A percentile compares a stretch with the other conserved stretches of the same genome.
phyloP scores from a whole-genome alignment of 2,888 invertebrate species.

The Pharmacophagus antenor region DNA sequence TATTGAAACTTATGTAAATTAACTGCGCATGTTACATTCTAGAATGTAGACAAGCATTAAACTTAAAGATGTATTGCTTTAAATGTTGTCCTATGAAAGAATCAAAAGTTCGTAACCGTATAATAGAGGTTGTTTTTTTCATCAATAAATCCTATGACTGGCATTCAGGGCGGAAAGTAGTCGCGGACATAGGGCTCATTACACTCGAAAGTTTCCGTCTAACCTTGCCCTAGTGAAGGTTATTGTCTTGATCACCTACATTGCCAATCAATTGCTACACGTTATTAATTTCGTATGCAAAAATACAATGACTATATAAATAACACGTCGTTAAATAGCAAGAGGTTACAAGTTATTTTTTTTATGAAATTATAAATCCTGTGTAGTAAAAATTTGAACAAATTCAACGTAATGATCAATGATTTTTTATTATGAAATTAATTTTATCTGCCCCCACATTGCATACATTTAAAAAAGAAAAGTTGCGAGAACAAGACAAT shows the following conservation, averaged over 20 bases:
- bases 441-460: not conserved
- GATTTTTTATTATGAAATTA: not conserved
- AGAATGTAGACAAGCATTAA: no score
- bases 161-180: conserved; percentile 36
- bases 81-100: not conserved
- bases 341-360: conserved; percentile 11
- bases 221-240: conserved; percentile 60
- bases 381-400: conserved; percentile 8
- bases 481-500: no score
- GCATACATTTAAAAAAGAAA: no score
- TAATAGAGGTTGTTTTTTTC: conserved; percentile 19
- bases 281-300: conserved; percentile 31
- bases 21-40: no score
- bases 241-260: conserved; percentile 40
- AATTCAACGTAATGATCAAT: not conserved
- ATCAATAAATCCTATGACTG: conserved; percentile 31
- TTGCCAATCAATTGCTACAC: conserved; percentile 42
- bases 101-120: conserved; percentile 18
- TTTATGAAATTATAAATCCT: conserved; percentile 7
- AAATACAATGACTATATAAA: not conserved
- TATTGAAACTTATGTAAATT: no score
- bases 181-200: conserved; percentile 41
- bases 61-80: not conserved
- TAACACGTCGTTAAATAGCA: not conserved
- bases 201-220: conserved; percentile 57